Base-by-base conservation (phyloP, 1,140 invertebrate species). In the Orchestia grillus region DNA sequence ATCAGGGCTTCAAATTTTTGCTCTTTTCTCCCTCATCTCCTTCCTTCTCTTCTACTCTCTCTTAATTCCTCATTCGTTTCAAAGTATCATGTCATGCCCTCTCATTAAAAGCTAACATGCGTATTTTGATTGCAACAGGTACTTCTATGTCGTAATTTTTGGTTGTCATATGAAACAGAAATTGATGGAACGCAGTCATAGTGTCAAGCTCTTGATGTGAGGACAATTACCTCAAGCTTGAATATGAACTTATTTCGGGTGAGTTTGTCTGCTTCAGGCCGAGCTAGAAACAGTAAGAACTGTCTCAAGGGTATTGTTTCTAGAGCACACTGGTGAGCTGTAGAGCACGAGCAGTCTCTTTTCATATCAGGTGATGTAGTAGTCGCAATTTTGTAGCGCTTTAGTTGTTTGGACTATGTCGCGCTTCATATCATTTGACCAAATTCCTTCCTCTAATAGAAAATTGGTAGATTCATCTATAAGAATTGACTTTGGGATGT, bases 1-100 rank as follows among this genome's bases (percentile, higher is more conserved):
- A 77, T 77, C 62, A 77, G 62, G 62, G 62, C 62, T 77, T 77
- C 62, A 77, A 77, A 77, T 77, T 77, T 77, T 77, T 77, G 62
- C 62, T 77, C 1, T 77, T 77, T 77, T 77, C 62, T 77, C 62
- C 62, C 62, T 77, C 62, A 77, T 77, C 28, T 77, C 62, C 28
- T 77, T 15, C 62, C 62, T 77, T 77, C 62, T 77, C 28, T 77
- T 77, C 62, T 77, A 77, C 3, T 23, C 62, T 77, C 62, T 36
- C 15, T 23, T 77, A 77, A 77, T 77, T 77, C 62, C 62, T 77
- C 62, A 8, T 28, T 77, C 36, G 62, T 28, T 36, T 77, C 62
- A 15, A 77, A 77, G 62, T 77, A 77, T 77, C 28, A 23, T 77
- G 36, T 53, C 62, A 77, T 77, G 62, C 62, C 62, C 62, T 77